phyloP scores from a whole-genome alignment of 2,888 invertebrate species.

The Perdita meconis region DNA sequence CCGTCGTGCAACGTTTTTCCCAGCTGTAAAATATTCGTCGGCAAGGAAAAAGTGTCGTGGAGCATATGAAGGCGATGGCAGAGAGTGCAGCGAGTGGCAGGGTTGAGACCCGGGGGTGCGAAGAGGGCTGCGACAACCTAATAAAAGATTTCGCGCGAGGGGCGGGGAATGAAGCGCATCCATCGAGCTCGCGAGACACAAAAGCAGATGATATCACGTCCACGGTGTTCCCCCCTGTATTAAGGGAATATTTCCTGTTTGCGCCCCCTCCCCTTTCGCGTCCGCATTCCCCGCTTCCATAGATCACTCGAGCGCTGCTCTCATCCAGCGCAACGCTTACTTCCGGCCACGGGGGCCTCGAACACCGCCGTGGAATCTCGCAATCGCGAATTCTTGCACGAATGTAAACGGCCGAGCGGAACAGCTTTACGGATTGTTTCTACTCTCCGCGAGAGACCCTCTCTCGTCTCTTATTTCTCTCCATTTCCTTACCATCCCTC shows the following conservation, averaged over 20 bases:
- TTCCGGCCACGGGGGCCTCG: constrained; percentile 34
- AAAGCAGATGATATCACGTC: constrained; percentile 38
- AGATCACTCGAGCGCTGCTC: constrained; percentile 31
- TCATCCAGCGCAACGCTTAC: constrained; percentile 22
- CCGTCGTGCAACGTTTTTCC: no score
- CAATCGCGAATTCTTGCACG: constrained; percentile 80
- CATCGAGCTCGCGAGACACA: background rate
- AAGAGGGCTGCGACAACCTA: background rate
- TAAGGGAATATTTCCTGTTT: constrained; percentile 45
- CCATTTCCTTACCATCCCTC: background rate
- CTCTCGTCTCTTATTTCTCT: background rate
- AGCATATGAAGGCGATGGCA: background rate
- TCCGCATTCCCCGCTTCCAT: constrained; percentile 39
- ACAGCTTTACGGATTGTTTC: constrained; percentile 74
- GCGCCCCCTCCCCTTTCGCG: constrained; percentile 8
- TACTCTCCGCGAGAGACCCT: constrained; percentile 4
- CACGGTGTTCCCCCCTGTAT: constrained; percentile 45
- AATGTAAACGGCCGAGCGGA: constrained; percentile 74
- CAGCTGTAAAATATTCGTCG: background rate
- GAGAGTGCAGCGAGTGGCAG: background rate
- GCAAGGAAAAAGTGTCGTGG: background rate
- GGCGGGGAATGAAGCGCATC: constrained; percentile 4
- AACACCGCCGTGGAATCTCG: constrained; percentile 74
- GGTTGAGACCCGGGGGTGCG: no score
- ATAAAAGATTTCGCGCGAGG: constrained; percentile 22